Evolutionary conservation across 2,797 vertebrate species (phyloP).

Genomic region (Takifugu rubripes): DNA sequence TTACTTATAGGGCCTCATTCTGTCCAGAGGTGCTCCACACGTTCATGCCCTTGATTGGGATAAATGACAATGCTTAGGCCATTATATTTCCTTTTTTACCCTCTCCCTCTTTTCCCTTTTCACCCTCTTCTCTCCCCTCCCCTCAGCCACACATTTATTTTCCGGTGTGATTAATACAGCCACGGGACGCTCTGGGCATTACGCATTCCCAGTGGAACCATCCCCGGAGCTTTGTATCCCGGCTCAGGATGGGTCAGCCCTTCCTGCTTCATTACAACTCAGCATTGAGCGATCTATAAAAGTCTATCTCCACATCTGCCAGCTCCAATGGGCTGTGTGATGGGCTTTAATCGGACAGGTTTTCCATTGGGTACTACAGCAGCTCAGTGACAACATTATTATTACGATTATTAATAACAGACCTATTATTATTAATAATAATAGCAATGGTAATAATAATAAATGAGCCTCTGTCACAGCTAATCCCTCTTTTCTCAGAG

Average conservation of each 20-base stretch:
- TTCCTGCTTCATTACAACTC: conserved; percentile 89
- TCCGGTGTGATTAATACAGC: conserved; percentile 91
- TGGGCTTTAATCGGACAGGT: conserved; percentile 85
- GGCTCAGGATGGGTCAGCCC: conserved; percentile 88
- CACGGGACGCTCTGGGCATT: conserved; percentile 80
- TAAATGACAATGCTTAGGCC: conserved; percentile 61
- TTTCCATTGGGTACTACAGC: conserved; percentile 71
- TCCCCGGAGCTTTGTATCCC: conserved; percentile 84
- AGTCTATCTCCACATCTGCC: conserved; percentile 98
- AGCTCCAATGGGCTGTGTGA: conserved; percentile 89
- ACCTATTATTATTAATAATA: conserved; percentile 15
- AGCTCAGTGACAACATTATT: conserved; percentile 16
- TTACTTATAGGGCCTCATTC: conserved; percentile 54
- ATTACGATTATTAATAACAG: conserved; percentile 3
- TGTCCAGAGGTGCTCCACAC: conserved; percentile 51
- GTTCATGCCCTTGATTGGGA: conserved; percentile 67
- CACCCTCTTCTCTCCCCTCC: conserved; percentile 22
- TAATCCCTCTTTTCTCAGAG: conserved; percentile 68
- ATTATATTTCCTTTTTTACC: conserved; percentile 51
- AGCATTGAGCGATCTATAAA: conserved; percentile 98
- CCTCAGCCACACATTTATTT: conserved; percentile 89
- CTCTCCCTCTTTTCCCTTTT: conserved; percentile 8
- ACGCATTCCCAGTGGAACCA: conserved; percentile 88
- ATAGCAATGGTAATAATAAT: conserved; percentile 3
- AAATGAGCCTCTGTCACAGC: conserved; percentile 14